These are phyloP conservation scores for Thalassaphorura encarpata DNA, from an alignment of 1,140 invertebrate genomes.

Conservation along the genomic window DNA sequence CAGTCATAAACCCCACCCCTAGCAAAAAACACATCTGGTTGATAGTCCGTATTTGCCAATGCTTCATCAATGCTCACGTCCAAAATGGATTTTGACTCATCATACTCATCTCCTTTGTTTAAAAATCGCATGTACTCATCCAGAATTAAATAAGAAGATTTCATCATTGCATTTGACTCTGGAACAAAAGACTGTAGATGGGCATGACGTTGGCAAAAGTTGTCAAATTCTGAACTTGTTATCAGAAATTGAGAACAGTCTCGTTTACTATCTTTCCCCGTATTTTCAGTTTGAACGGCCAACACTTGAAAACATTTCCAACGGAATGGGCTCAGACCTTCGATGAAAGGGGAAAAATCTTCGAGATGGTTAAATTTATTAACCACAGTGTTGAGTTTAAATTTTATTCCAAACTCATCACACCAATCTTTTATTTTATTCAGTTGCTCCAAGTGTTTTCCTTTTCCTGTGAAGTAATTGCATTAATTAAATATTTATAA, in stretches of 20 bases:
- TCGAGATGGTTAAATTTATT: conserved; percentile 43
- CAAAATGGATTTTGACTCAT: conserved; percentile 34
- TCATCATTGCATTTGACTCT: conserved; percentile 44
- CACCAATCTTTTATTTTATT: conserved; percentile 40
- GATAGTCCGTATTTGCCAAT: conserved; percentile 41
- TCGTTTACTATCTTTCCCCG: conserved; percentile 38
- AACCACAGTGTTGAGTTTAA: conserved; percentile 46
- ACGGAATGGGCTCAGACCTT: conserved; percentile 38
- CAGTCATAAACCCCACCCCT: conserved; percentile 44
- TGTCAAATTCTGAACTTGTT: conserved; percentile 38
- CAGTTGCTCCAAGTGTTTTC: conserved; percentile 39
- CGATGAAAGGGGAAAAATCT: conserved; percentile 40
- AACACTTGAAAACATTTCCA: conserved; percentile 36
- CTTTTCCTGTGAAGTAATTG: conserved; percentile 33
- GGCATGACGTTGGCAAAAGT: conserved; percentile 39
- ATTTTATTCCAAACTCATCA: conserved; percentile 39
- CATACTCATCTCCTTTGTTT: conserved; percentile 40
- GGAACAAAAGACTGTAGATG: conserved; percentile 41
- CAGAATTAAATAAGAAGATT: conserved; percentile 43
- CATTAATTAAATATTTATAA: conserved; percentile 17
- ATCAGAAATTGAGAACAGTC: conserved; percentile 42
- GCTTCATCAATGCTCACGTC: conserved; percentile 39
- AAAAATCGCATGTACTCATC: conserved; percentile 47
- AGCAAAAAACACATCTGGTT: conserved; percentile 42
- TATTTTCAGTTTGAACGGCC: conserved; percentile 42